Conservation (phyloP, 2,888 invertebrate genomes). For the Aleiodes testaceus region DNA sequence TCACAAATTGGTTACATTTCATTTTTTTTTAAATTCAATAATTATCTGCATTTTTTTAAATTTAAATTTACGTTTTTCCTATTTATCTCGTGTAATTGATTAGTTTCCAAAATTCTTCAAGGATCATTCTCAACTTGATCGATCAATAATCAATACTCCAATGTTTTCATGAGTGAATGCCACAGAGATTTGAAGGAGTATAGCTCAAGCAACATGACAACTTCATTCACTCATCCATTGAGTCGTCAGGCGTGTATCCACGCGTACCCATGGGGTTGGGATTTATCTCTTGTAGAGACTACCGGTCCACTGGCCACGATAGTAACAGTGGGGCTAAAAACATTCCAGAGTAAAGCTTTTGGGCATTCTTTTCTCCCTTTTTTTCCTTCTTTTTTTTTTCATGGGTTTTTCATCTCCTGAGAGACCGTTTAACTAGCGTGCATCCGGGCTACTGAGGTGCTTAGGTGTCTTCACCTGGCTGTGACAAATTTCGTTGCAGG, state of each 20-base stretch:
- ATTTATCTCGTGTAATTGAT: neutral
- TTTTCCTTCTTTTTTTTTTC: conserved; percentile 37
- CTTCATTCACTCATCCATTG: conserved; percentile 54
- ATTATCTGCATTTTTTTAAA: neutral
- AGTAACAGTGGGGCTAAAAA: conserved; percentile 18
- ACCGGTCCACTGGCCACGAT: conserved; percentile 25
- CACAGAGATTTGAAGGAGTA: neutral
- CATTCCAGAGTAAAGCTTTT: conserved; percentile 30
- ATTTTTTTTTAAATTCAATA: conserved; percentile 60
- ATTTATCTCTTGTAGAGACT: conserved; percentile 16
- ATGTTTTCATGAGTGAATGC: neutral
- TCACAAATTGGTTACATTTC: conserved; percentile 68
- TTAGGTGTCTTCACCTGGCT: conserved; percentile 63
- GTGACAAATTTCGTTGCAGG: conserved; percentile 63
- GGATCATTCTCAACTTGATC: neutral
- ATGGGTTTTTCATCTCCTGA: conserved; percentile 5
- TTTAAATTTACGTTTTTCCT: too few relatives aligned
- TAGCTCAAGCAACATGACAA: conserved; percentile 51
- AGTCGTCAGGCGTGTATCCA: conserved; percentile 25
- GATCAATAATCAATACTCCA: conserved; percentile 8
- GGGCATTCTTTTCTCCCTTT: conserved; percentile 34
- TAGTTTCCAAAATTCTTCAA: too few relatives aligned
- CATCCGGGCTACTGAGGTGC: conserved; percentile 57
- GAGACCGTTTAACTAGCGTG: conserved; percentile 54
- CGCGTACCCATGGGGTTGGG: conserved; percentile 43